phyloP scores from a whole-genome alignment of 2,888 invertebrate genomes.

The Andrena marginata region DNA sequence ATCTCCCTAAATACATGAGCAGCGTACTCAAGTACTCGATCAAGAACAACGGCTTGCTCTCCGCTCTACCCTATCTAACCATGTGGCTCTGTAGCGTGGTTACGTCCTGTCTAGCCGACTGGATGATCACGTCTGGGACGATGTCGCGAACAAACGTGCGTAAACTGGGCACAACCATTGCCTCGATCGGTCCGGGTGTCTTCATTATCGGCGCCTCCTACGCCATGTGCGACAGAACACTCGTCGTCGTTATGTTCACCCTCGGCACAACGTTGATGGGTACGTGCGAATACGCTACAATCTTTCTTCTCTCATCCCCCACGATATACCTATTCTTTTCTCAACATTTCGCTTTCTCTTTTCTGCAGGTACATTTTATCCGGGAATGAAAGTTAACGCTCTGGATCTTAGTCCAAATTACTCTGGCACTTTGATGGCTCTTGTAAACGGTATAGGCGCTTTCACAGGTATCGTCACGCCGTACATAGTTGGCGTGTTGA shows the following conservation, averaged over 20 bases:
- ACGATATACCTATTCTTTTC: no score
- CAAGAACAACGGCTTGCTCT: conserved; percentile 84
- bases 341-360: no score
- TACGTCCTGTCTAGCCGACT: conserved; percentile 84
- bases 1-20: conserved; percentile 85
- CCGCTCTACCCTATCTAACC: conserved; percentile 85
- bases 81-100: conserved; percentile 84
- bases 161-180: conserved; percentile 85
- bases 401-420: conserved; percentile 86
- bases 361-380: conserved; percentile 83
- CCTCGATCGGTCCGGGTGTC: conserved; percentile 85
- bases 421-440: conserved; percentile 85
- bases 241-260: conserved; percentile 84
- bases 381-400: conserved; percentile 86
- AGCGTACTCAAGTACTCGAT: conserved; percentile 82
- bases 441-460: conserved; percentile 89
- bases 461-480: conserved; percentile 90
- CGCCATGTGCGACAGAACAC: conserved; percentile 83
- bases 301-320: no score
- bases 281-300: conserved; percentile 24
- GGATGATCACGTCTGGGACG: conserved; percentile 79
- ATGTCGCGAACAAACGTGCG: conserved; percentile 84
- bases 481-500: conserved; percentile 88
- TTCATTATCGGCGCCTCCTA: conserved; percentile 86
- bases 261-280: conserved; percentile 86